A percentile compares a stretch with the other conserved stretches of the same genome.
These are phyloP conservation scores for Phalacrocorax aristotelis DNA, from an alignment of 2,113 vertebrate species.

Conservation along the genomic window DNA sequence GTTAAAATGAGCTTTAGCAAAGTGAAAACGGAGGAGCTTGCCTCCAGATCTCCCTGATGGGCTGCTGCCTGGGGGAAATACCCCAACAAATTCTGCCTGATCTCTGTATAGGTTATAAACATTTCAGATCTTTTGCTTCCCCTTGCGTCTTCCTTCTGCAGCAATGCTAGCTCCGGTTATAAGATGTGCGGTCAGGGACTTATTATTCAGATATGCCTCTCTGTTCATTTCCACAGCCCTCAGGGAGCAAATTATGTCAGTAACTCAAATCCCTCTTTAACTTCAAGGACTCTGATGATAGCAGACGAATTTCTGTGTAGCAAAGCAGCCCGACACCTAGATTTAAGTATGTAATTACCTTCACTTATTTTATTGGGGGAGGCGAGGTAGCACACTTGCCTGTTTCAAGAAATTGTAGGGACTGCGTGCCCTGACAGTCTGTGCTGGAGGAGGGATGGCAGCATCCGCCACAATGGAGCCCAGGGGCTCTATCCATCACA, in stretches of 20 bases:
- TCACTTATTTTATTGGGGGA: neutral
- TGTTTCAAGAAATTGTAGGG: neutral
- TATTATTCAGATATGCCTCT: neutral
- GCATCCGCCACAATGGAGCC: neutral
- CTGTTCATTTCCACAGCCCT: neutral
- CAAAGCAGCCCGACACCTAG: neutral
- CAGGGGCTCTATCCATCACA: neutral
- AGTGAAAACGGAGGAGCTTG: neutral
- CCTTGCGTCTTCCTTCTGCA: neutral
- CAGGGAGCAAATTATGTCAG: slow-evolving; percentile 29
- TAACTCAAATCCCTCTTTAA: slow-evolving; percentile 35
- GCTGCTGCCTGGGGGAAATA: too few species aligned
- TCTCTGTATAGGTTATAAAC: neutral
- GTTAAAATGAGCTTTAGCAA: neutral
- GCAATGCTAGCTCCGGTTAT: rapidly evolving
- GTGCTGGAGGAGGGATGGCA: neutral
- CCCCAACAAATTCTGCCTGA: neutral
- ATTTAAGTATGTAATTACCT: slow-evolving; percentile 24
- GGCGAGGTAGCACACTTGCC: neutral
- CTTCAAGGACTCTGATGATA: slow-evolving; percentile 6
- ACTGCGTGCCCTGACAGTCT: neutral
- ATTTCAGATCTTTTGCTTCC: neutral
- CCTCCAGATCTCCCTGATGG: neutral
- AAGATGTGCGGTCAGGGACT: neutral
- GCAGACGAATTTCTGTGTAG: neutral